A percentile compares a stretch with the other conserved stretches of the same genome.
Conservation (phyloP, 2,888 invertebrate species). For the Lobophora halterata region DNA sequence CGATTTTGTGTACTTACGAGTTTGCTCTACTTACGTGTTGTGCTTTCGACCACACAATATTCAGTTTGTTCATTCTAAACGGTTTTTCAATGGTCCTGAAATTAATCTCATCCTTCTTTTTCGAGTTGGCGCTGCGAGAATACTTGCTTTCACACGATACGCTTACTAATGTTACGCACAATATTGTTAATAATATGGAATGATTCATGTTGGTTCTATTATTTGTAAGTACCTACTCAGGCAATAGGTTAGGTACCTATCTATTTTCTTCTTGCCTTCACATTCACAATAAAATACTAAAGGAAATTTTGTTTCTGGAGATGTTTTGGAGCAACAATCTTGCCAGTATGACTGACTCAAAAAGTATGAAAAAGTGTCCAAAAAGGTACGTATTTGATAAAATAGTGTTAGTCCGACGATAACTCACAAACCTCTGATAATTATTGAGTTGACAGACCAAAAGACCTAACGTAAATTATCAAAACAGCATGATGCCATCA, state of each 20-base stretch:
- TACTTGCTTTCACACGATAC: constrained; percentile 82
- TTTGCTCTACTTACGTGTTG: constrained; percentile 87
- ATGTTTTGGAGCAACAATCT: too few relatives aligned
- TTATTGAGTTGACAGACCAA: too few relatives aligned
- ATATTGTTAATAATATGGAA: constrained; percentile 2
- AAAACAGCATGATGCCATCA: too few relatives aligned
- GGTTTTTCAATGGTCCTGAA: constrained; percentile 90
- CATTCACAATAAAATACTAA: too few relatives aligned
- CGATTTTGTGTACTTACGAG: constrained; percentile 3
- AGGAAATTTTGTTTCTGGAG: too few relatives aligned
- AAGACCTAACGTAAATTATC: too few relatives aligned
- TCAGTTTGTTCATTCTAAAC: constrained; percentile 94
- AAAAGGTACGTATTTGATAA: too few relatives aligned
- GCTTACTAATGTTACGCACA: constrained; percentile 31
- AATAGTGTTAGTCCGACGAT: too few relatives aligned
- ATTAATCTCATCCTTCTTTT: constrained; percentile 65
- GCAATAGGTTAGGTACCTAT: too few relatives aligned
- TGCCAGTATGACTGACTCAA: too few relatives aligned
- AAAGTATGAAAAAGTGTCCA: too few relatives aligned
- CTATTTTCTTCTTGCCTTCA: background rate
- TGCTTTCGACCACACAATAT: constrained; percentile 94
- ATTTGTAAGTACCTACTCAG: background rate
- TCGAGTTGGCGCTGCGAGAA: constrained; percentile 80
- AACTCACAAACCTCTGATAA: too few relatives aligned
- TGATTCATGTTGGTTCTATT: constrained; percentile 1